A percentile compares a stretch with the other conserved stretches of the same genome.
These are phyloP conservation scores for Carlito syrichta DNA, from an alignment of 2,113 vertebrate genomes.

Conservation along the genomic window DNA sequence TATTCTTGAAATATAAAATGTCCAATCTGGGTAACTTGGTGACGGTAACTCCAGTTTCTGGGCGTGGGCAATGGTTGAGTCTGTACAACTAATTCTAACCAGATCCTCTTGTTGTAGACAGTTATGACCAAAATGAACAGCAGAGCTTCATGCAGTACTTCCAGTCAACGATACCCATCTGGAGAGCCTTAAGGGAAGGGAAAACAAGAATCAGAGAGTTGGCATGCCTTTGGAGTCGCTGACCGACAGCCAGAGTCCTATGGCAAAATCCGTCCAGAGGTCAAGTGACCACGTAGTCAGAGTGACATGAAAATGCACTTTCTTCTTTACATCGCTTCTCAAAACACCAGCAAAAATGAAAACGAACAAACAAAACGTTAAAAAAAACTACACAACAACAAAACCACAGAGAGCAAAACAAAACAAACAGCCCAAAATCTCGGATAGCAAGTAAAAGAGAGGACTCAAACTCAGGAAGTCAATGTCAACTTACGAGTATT, in stretches of 20 bases:
- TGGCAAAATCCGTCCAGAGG: not conserved
- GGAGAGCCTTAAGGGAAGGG: not conserved
- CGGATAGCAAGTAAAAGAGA: not conserved
- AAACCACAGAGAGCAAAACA: not conserved
- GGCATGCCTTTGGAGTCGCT: not conserved
- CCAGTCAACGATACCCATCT: not conserved
- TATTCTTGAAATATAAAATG: not conserved
- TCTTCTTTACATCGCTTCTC: not conserved
- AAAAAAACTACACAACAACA: not conserved
- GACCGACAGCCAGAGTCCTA: not conserved
- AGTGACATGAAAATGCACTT: not conserved
- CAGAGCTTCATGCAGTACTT: not conserved
- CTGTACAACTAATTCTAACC: not conserved
- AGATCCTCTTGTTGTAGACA: not conserved
- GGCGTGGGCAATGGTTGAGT: not conserved
- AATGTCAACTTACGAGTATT: not conserved
- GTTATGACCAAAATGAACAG: not conserved
- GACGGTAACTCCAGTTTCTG: not conserved
- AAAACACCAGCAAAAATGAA: not conserved
- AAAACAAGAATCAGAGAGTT: not conserved
- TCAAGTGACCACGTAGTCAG: not conserved
- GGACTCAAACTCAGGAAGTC: not conserved
- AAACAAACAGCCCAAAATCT: not conserved
- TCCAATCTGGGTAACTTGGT: not conserved
- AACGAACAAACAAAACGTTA: not conserved